Conservation (phyloP, 1,140 invertebrate genomes). For the Psix sp. region DNA sequence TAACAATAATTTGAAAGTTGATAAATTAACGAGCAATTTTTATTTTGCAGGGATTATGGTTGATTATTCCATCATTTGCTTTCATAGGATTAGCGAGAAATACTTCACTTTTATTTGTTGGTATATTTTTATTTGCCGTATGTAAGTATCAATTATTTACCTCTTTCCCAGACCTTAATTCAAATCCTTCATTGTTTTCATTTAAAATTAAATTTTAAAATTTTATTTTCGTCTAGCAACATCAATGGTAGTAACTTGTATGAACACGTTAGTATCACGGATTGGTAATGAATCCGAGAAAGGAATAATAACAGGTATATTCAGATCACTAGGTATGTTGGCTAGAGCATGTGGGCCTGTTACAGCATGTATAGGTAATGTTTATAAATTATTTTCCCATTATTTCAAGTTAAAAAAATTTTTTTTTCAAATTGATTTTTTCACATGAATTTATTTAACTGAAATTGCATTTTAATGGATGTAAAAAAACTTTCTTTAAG, state of each 20-base stretch:
- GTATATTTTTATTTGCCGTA: conserved; percentile 91
- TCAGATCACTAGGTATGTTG: conserved; percentile 94
- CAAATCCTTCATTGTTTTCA: not conserved
- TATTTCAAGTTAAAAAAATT: too few species aligned
- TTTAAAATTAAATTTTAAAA: conserved; percentile 8
- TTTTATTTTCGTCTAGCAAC: conserved; percentile 83
- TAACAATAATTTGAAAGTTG: too few species aligned
- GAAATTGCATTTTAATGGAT: too few species aligned
- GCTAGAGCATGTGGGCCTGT: conserved; percentile 95
- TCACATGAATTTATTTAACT: too few species aligned
- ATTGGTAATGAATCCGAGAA: conserved; percentile 91
- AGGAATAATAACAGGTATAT: conserved; percentile 94
- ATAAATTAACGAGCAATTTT: too few species aligned
- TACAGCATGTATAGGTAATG: conserved; percentile 86
- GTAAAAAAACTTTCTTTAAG: too few species aligned
- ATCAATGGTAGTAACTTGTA: conserved; percentile 94
- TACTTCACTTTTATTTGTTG: conserved; percentile 83
- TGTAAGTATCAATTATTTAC: conserved; percentile 82
- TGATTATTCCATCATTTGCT: conserved; percentile 93
- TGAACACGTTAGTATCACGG: conserved; percentile 92
- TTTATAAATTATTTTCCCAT: too few species aligned
- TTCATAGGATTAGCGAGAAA: conserved; percentile 86
- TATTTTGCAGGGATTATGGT: conserved; percentile 83
- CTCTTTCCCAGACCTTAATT: not conserved
- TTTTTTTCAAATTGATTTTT: too few species aligned